Evolutionary conservation across 2,888 invertebrate species (phyloP).

Genomic region (Acanthacorydalis orientalis): DNA sequence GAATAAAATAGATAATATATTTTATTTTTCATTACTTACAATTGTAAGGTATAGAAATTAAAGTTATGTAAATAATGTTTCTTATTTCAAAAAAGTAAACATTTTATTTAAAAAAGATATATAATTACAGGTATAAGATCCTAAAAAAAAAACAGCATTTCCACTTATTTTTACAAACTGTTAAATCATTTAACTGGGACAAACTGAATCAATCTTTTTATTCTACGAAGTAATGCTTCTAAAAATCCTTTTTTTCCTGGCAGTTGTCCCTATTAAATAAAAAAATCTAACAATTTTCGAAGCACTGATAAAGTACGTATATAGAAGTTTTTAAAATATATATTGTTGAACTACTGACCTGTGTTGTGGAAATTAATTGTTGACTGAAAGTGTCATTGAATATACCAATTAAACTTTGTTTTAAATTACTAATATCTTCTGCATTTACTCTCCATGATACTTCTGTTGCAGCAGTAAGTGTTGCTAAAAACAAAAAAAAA

Average conservation of each 20-base stretch:
- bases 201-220: conserved; percentile 66
- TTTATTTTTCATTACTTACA: too few species aligned
- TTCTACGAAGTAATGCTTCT: conserved; percentile 57
- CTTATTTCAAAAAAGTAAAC: too few species aligned
- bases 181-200: conserved; percentile 34
- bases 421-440: conserved; percentile 46
- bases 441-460: conserved; percentile 38
- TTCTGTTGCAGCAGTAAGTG: conserved; percentile 27
- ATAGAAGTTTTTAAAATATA: conserved; percentile 3
- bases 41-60: too few species aligned
- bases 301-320: not conserved
- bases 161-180: not conserved
- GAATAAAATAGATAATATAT: too few species aligned
- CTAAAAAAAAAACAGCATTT: too few species aligned
- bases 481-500: conserved; percentile 17
- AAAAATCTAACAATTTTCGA: conserved; percentile 1
- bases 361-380: conserved; percentile 49
- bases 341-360: conserved; percentile 23
- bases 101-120: too few species aligned
- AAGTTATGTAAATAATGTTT: too few species aligned
- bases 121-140: too few species aligned
- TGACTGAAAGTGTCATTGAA: conserved; percentile 67
- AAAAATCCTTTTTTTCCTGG: conserved; percentile 50
- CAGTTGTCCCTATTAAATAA: conserved; percentile 37
- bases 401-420: conserved; percentile 51